A percentile compares a stretch with the other conserved stretches of the same genome.
phyloP scores from a whole-genome alignment of 2,797 vertebrate genomes.

The Lithobates pipiens region DNA sequence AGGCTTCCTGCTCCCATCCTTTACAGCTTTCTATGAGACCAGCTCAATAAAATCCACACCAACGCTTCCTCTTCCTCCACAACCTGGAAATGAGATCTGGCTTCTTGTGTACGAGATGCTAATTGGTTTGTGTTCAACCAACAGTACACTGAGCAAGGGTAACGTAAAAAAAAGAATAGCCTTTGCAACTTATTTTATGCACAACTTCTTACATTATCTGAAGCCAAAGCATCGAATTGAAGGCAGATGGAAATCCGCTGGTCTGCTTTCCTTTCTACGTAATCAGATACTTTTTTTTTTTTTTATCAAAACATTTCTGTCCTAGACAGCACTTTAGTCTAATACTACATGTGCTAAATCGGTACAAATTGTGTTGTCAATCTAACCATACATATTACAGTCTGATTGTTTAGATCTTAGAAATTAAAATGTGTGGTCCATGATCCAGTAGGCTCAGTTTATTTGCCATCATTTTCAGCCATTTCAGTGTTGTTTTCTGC shows the following conservation, averaged over 20 bases:
- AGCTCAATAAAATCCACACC: slow-evolving; percentile 63
- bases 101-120: slow-evolving; percentile 56
- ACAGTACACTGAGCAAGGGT: slow-evolving; percentile 24
- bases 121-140: slow-evolving; percentile 52
- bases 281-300: background rate
- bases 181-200: background rate
- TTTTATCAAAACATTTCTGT: background rate
- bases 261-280: slow-evolving; percentile 1
- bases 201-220: slow-evolving; percentile 3
- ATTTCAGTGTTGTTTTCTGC: no score
- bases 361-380: no score
- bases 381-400: no score
- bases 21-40: slow-evolving; percentile 60
- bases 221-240: background rate
- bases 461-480: no score
- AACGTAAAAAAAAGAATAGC: background rate
- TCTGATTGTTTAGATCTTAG: no score
- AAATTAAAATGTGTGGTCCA: no score
- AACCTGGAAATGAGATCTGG: slow-evolving; percentile 60
- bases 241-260: slow-evolving; percentile 15
- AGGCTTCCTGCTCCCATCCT: slow-evolving; percentile 62
- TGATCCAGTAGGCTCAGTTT: no score
- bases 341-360: background rate
- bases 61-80: slow-evolving; percentile 59
- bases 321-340: background rate